Base-by-base conservation (phyloP, 2,888 invertebrate genomes). In the Kuschelorhynchus macadamiae region DNA sequence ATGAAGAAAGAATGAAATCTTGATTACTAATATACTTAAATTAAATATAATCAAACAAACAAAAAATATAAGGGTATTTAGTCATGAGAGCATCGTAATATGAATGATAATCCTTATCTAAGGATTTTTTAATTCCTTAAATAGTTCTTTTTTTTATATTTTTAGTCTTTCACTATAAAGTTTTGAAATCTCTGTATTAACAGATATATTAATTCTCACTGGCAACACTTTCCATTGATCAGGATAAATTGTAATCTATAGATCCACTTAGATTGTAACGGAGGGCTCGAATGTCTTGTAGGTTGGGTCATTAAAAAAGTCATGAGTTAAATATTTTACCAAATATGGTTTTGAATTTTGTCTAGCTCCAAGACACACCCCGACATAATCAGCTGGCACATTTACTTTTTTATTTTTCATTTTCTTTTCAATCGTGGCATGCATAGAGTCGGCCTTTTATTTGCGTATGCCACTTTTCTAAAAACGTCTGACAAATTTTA, bases 221-320 rank as follows among this genome's bases (percentile, higher is more conserved):
- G 52, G 33, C 30, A 52, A 50, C 41, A 20, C 30, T 50, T 61
- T 44, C 44, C 46, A 61, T 50, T 61, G 33, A 20, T 44, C 52
- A 61, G 61, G 44, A 36, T 61, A 33, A 50, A 32, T 61, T 61
- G 32, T 52, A 52, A 52, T 52, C 52, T 12, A 52, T 33, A 33
- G 52, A 32, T 30, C 52, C 52, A 18, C 44, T 18, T 12, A 36
- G 33, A 32, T 52, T 52, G 33, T 52, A 52, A 14, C 52, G 52
- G 12, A 52, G 33, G 20, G 44, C 44, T 50, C 52, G 30, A 42
- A 62, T 32, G 47, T 44, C 32, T 39, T 21, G 21, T 56, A 49
- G 11, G 36, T 56, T 49, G 49, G 18, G 39, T 65, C 32, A 12
- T 49, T 49, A 9, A 49, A 49, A 14, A 49, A 49, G 9, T 9